Conservation (phyloP, 2,888 invertebrate species). For the Drosophila phalerata region DNA sequence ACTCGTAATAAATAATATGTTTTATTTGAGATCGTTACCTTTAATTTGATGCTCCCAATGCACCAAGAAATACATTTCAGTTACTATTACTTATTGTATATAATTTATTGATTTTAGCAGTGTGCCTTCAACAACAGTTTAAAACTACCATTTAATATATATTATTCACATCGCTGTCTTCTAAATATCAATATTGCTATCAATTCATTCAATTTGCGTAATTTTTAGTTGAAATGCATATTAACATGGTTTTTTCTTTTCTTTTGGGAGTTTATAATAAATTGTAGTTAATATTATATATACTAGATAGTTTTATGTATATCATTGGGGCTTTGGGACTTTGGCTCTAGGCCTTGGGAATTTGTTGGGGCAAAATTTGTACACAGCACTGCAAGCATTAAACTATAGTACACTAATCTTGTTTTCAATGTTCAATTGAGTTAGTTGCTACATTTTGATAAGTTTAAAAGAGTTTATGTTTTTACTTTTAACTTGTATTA, state of each 20-base stretch:
- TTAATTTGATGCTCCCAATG: conserved; percentile 35
- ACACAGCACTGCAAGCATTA: conserved; percentile 46
- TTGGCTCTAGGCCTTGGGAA: conserved; percentile 2
- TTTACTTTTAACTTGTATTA: conserved; percentile 73
- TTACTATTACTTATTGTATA: conserved; percentile 49
- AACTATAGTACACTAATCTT: conserved; percentile 38
- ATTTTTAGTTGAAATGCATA: conserved; percentile 54
- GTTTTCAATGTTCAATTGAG: conserved; percentile 22
- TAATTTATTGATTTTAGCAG: conserved; percentile 44
- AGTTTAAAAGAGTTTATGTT: conserved; percentile 33
- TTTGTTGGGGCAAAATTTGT: conserved; percentile 25
- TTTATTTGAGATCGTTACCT: conserved; percentile 45
- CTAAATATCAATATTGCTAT: conserved; percentile 57
- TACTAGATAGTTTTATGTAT: conserved; percentile 36
- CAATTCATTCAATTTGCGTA: conserved; percentile 11
- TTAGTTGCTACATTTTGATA: conserved; percentile 29
- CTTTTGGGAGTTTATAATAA: conserved; percentile 19
- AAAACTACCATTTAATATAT: conserved; percentile 48
- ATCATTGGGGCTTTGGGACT: conserved; percentile 9
- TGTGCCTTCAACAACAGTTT: conserved; percentile 59
- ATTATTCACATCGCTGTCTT: conserved; percentile 8
- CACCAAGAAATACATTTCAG: conserved; percentile 60
- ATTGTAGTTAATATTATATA: conserved; percentile 13
- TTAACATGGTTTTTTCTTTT: conserved; percentile 55
- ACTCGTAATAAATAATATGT: conserved; percentile 6